A percentile compares a stretch with the other conserved stretches of the same genome.
Conservation (phyloP, 2,113 vertebrate genomes). For the Mesoclemmys tuberculata region DNA sequence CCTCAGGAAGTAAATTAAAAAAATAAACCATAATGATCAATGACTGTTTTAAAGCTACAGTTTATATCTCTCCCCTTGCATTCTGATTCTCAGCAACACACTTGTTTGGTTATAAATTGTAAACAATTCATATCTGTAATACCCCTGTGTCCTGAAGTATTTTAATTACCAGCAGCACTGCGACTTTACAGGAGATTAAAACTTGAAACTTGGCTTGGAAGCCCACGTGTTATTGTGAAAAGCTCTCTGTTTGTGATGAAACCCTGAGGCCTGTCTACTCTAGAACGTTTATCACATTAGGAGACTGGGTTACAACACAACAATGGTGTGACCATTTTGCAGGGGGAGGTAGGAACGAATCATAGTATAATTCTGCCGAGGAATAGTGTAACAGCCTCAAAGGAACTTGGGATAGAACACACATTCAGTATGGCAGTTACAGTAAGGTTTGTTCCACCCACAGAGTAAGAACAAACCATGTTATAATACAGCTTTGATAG, state of each 20-base stretch:
- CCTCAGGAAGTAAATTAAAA: neutral
- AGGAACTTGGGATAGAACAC: neutral
- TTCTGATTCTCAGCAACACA: neutral
- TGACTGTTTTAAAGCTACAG: neutral
- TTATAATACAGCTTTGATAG: neutral
- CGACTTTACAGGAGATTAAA: neutral
- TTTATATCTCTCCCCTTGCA: neutral
- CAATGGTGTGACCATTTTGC: neutral
- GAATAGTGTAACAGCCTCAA: neutral
- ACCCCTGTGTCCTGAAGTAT: neutral
- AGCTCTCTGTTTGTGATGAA: neutral
- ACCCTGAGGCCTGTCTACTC: rapidly evolving
- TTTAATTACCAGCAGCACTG: neutral
- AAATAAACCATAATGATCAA: neutral
- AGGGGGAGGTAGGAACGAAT: neutral
- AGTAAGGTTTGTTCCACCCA: neutral
- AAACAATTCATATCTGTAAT: neutral
- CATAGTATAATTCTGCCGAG: neutral
- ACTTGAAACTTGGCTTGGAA: neutral
- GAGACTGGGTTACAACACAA: neutral
- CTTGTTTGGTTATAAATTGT: neutral
- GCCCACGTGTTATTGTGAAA: neutral
- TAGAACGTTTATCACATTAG: neutral
- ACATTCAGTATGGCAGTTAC: neutral
- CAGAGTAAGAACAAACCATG: neutral